Conservation (phyloP, 1,140 invertebrate species). For the Aphaenogaster floridana region DNA sequence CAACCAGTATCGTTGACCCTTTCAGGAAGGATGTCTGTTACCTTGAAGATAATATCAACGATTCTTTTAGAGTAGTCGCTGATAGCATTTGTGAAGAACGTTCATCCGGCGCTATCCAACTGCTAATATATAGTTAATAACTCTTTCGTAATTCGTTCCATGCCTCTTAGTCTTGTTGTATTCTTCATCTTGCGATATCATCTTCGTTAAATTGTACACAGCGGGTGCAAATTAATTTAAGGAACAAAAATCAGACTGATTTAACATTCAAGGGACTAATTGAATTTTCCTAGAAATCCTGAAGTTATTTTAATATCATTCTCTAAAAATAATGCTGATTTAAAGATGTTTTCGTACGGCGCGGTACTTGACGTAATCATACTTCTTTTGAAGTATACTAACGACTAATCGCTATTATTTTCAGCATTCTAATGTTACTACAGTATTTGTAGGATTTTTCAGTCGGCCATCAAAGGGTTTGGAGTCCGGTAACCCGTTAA, state of each 20-base stretch:
- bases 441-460: background rate
- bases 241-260: background rate
- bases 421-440: background rate
- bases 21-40: constrained; percentile 42
- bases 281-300: background rate
- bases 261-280: background rate
- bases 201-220: constrained; percentile 16
- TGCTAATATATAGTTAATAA: constrained; percentile 29
- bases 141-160: constrained; percentile 25
- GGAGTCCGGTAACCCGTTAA: constrained; percentile 31
- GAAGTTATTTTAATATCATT: constrained; percentile 3
- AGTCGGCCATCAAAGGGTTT: background rate
- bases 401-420: background rate
- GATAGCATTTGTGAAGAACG: background rate
- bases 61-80: constrained; percentile 31
- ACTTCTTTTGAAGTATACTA: background rate
- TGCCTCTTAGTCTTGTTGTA: background rate
- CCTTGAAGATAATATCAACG: constrained; percentile 45
- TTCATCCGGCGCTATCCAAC: background rate
- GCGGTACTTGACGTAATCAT: no score
- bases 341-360: background rate
- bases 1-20: constrained; percentile 45
- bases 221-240: background rate
- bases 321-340: background rate
- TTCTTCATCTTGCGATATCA: constrained; percentile 3